phyloP scores from a whole-genome alignment of 1,140 invertebrate species.

The Caenorhabditis inopinata region DNA sequence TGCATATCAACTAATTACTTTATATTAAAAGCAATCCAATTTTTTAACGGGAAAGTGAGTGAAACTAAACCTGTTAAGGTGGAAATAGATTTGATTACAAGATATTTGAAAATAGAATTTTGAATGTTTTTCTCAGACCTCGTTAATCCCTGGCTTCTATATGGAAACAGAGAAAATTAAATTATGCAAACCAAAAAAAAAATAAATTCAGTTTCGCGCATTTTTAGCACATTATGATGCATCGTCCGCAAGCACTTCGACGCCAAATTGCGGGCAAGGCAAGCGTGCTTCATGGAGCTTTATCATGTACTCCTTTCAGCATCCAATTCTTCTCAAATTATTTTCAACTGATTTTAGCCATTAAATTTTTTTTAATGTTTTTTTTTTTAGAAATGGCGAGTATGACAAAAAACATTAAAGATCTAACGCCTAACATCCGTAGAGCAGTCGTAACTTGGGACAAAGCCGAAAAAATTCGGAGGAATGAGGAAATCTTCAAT shows the following conservation, averaged over 20 bases:
- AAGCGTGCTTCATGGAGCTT: not conserved
- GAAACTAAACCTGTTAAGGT: too few species aligned
- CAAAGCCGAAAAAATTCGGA: conserved; percentile 59
- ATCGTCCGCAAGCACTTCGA: not conserved
- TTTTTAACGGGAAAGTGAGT: too few species aligned
- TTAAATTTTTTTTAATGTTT: not conserved
- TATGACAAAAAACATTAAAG: conserved; percentile 59
- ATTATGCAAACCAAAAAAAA: not conserved
- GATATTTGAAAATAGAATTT: too few species aligned
- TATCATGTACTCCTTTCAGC: not conserved
- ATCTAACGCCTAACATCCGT: conserved; percentile 52
- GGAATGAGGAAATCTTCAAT: conserved; percentile 66
- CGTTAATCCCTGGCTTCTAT: too few species aligned
- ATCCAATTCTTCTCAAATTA: not conserved
- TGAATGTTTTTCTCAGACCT: too few species aligned
- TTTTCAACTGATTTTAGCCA: too few species aligned
- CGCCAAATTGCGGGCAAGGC: not conserved
- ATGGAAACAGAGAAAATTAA: too few species aligned
- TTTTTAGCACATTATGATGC: not conserved
- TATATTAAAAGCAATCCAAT: too few species aligned
- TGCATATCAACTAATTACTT: too few species aligned
- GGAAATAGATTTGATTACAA: too few species aligned
- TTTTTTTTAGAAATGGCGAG: conserved; percentile 39
- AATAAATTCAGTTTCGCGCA: not conserved
- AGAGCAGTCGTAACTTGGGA: conserved; percentile 63